phyloP scores from a whole-genome alignment of 2,797 vertebrate species.

The Coracias cyanogaster region DNA sequence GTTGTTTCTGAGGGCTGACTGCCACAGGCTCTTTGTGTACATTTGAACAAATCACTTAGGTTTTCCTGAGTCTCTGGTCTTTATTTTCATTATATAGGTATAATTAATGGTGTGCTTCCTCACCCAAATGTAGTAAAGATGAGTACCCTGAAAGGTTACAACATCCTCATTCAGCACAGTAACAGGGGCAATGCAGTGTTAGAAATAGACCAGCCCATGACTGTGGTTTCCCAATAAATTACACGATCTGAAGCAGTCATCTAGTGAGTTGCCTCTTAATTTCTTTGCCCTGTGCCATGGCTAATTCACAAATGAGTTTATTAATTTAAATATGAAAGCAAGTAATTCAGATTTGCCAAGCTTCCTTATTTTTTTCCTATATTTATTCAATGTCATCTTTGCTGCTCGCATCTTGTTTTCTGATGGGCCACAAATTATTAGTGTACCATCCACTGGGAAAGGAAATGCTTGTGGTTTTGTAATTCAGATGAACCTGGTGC shows the following conservation, averaged over 20 bases:
- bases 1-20: not conserved
- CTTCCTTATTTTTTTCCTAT: not conserved
- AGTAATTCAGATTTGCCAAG: slow-evolving; percentile 41
- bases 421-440: not conserved
- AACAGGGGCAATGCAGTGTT: not conserved
- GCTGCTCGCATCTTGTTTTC: not conserved
- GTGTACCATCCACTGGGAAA: not conserved
- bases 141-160: not conserved
- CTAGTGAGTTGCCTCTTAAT: not conserved
- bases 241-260: not conserved
- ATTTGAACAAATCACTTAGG: not conserved
- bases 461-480: not conserved
- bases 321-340: slow-evolving; percentile 50
- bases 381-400: not conserved
- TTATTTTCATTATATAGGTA: not conserved
- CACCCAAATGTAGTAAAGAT: not conserved
- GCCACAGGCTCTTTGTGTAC: not conserved
- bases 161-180: not conserved
- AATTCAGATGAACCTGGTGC: not conserved
- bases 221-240: not conserved
- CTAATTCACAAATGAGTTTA: slow-evolving; percentile 61
- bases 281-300: not conserved
- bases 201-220: not conserved
- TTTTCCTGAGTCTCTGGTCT: not conserved
- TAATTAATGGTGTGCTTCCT: not conserved